Evolutionary conservation across 2,888 invertebrate genomes (phyloP), one percentile per base, ranked within the genome.

Genomic region (Morpho achilles): DNA sequence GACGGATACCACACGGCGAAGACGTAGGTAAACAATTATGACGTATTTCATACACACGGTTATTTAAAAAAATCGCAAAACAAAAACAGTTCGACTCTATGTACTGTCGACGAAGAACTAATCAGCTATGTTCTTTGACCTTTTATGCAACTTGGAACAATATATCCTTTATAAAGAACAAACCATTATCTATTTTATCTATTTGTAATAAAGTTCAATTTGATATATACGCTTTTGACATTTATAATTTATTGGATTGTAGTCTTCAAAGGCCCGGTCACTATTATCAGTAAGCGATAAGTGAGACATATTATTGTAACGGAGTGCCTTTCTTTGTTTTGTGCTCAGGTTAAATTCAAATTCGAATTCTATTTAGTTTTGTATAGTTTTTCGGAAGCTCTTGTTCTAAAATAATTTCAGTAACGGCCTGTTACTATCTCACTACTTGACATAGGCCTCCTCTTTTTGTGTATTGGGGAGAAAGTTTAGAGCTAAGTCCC

Each of bases 81-180:
- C 32, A 32, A 32, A 32, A 32, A 32, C 32, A 32, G 32, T 32
- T 32, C 5, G 3, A 32, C 32, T 32, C 32, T 32, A 32, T 2
- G 32, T 32, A 32, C 43, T 43, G n/a, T 9, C 43, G 43, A 43
- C 43, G 10, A 63, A 70, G 67, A 71, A 72, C 69, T 84, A 82
- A 85, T 86, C 87, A 84, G 80, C 68, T 77, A 70, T 85, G 88
- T 85, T 84, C 87, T 87, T 87, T 89, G 88, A 89, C 88, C 88
- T 79, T 76, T 70, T 61, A 58, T 58, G 63, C 60, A 58, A 67
- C 65, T 68, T 68, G 65, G 70, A 63, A 65, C 59, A 65, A 62
- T 62, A 78, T 64, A 58, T 68, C 50, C 53, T 46, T 5, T 7
- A 4, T 16, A 49, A 4, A 10, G 41, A 8, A 10, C 65, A 72